Base-by-base conservation (phyloP, 2,888 invertebrate species). In the Diaprepes abbreviatus region DNA sequence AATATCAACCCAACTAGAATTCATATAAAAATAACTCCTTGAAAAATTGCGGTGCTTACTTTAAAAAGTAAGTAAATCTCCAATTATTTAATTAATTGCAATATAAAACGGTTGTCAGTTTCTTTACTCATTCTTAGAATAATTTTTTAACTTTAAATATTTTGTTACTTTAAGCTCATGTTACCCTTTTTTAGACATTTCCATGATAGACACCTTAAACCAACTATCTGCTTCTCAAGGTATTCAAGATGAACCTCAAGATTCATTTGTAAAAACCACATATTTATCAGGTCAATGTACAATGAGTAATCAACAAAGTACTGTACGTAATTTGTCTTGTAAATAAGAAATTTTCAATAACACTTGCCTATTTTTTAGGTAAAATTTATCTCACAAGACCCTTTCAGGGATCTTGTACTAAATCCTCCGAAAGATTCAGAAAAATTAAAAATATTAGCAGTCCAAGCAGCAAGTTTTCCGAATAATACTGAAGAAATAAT, bases 381-480 rank as follows among this genome's bases (percentile, higher is more conserved):
- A n/a, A 59, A 17, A 17, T 21, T 68, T 40, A 35, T 60, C 5
- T 36, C 60, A 45, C 31, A 71, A 54, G 70, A 72, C 35, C 66
- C 76, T 48, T 54, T 72, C 67, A 85, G 89, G 35, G 91, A 92
- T 77, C 82, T 92, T 21, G 87, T 92, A 19, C 78, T 88, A 5
- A 83, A 83, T 21, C 83, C 81, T 7, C 14, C 14, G 0, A 57
- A 48, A 4, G 85, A 85, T 58, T 79, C 82, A 3, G 83, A 86
- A 1, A 86, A 88, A 28, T 78, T 92, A 28, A 87, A 86, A 74
- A 84, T 85, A 21, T 80, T 92, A 71, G 92, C 92, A 0, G 84
- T 85, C 40, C 87, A 89, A 68, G 91, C 92, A 0, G 88, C 90
- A 0, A 86, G 89, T 75, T 79, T 91, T 43, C 83, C 82, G 1